Evolutionary conservation across 1,140 invertebrate genomes (phyloP).

Genomic region (Drosophila guanche): DNA sequence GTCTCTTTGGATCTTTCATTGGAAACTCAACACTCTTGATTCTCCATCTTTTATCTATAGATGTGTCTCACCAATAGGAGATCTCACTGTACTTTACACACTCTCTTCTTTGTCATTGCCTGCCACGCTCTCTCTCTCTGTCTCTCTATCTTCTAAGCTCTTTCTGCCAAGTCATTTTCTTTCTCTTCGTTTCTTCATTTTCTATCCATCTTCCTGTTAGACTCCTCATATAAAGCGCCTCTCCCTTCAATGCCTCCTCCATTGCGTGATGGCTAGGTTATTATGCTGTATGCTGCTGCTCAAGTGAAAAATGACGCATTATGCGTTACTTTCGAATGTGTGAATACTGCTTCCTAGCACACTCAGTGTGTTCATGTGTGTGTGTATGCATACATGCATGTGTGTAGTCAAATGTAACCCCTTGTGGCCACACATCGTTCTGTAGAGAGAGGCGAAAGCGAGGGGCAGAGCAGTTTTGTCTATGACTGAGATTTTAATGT

Average conservation of each 20-base stretch:
- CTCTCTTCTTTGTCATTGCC: too few species aligned
- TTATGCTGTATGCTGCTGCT: slow-evolving; percentile 50
- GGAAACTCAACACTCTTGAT: too few species aligned
- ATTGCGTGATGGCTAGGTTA: slow-evolving; percentile 20
- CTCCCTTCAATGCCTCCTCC: neutral
- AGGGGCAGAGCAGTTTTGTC: slow-evolving; percentile 38
- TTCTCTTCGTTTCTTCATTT: too few species aligned
- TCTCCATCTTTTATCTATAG: too few species aligned
- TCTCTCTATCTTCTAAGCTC: too few species aligned
- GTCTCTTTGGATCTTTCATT: too few species aligned
- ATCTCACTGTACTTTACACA: too few species aligned
- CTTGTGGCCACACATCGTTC: slow-evolving; percentile 43
- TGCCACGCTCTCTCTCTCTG: too few species aligned
- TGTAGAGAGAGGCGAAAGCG: slow-evolving; percentile 21
- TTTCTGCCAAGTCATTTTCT: neutral
- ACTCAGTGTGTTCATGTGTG: neutral
- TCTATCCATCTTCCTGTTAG: too few species aligned
- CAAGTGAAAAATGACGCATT: slow-evolving; percentile 76
- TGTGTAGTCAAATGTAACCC: slow-evolving; percentile 60
- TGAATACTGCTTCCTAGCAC: slow-evolving; percentile 21
- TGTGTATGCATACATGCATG: slow-evolving; percentile 7
- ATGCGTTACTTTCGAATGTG: slow-evolving; percentile 55
- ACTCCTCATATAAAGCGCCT: too few species aligned
- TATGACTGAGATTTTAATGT: slow-evolving; percentile 63
- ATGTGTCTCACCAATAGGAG: too few species aligned